A percentile compares a stretch with the other conserved stretches of the same genome.
Conservation (phyloP, 2,888 invertebrate species). For the Microchrysa polita region DNA sequence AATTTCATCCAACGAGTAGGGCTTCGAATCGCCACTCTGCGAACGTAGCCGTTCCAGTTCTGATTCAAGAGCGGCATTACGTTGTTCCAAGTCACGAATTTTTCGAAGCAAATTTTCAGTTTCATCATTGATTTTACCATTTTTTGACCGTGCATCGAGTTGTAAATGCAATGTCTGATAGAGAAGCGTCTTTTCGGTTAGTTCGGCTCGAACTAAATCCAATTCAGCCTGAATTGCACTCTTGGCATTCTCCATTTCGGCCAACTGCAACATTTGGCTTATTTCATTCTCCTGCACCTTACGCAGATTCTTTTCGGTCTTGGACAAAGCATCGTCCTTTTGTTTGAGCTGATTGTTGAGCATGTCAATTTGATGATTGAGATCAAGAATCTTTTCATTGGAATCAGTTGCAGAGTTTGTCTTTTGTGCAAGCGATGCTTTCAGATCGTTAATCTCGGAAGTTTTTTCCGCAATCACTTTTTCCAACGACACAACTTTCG, state of each 20-base stretch:
- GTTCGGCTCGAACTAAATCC: conserved; percentile 67
- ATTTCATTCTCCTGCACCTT: conserved; percentile 58
- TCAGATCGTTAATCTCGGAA: conserved; percentile 61
- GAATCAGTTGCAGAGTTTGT: not conserved
- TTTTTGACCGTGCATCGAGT: conserved; percentile 51
- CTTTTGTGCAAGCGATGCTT: not conserved
- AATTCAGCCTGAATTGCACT: conserved; percentile 63
- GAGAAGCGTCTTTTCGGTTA: conserved; percentile 62
- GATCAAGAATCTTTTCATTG: conserved; percentile 47
- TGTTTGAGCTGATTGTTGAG: conserved; percentile 57
- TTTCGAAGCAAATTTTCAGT: not conserved
- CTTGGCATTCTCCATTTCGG: conserved; percentile 56
- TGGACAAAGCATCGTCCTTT: conserved; percentile 58
- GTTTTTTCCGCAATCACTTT: conserved; percentile 57
- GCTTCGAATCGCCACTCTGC: conserved; percentile 58
- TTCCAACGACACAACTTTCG: conserved; percentile 53
- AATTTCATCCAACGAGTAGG: conserved; percentile 67
- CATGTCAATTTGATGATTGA: conserved; percentile 52
- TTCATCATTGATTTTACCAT: conserved; percentile 59
- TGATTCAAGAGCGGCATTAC: conserved; percentile 66
- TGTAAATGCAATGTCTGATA: conserved; percentile 57
- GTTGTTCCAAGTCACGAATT: conserved; percentile 63
- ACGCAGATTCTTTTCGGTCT: conserved; percentile 57
- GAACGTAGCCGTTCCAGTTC: conserved; percentile 59
- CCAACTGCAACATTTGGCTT: conserved; percentile 54